phyloP scores from a whole-genome alignment of 2,888 invertebrate species.

The Leptopterna dolabrata region DNA sequence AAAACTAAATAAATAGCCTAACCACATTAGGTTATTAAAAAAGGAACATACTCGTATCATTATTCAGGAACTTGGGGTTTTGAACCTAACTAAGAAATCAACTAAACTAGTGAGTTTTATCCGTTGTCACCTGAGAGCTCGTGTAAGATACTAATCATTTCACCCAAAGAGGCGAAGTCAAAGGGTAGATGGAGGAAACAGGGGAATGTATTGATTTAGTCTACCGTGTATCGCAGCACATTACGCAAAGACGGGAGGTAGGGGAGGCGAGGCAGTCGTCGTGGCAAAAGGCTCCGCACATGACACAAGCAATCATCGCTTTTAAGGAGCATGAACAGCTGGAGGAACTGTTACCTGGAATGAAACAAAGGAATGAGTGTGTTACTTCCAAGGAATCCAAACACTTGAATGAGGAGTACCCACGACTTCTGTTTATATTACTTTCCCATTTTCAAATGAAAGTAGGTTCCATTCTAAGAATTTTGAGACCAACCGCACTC shows the following conservation, averaged over 20 bases:
- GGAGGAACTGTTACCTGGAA: slow-evolving; percentile 64
- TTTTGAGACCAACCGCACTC: no score
- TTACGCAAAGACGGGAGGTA: slow-evolving; percentile 87
- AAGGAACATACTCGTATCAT: slow-evolving; percentile 33
- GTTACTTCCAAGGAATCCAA: no score
- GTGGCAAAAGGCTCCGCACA: slow-evolving; percentile 97
- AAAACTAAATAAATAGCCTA: slow-evolving; percentile 11
- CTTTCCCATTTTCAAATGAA: no score
- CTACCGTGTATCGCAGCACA: slow-evolving; percentile 70
- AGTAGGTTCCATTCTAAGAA: no score
- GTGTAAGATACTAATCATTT: neutral
- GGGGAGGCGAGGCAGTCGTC: slow-evolving; percentile 92
- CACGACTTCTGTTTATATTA: no score
- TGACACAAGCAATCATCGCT: slow-evolving; percentile 95
- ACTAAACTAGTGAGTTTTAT: slow-evolving; percentile 31
- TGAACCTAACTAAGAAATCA: slow-evolving; percentile 25
- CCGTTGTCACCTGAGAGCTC: neutral
- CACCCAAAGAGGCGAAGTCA: neutral
- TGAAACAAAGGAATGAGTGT: neutral
- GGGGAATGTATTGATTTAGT: neutral
- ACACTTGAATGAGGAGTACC: no score
- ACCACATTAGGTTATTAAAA: neutral
- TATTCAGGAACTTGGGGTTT: slow-evolving; percentile 31
- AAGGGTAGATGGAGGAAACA: neutral
- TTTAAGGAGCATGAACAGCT: slow-evolving; percentile 90